phyloP scores from a whole-genome alignment of 2,113 vertebrate species.

The Semnornis frantzii region DNA sequence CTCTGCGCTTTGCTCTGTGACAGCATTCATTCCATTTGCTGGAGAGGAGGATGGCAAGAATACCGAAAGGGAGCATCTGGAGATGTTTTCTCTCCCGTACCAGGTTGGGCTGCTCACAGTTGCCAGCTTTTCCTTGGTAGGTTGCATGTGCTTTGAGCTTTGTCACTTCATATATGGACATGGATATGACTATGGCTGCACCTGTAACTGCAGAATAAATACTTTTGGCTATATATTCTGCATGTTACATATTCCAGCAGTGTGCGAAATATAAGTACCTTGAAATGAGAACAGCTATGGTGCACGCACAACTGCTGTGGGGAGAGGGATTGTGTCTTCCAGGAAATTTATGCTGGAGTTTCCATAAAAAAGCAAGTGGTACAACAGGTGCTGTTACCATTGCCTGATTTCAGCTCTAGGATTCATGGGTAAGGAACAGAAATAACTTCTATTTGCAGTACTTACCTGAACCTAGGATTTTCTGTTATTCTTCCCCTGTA shows the following conservation, averaged over 20 bases:
- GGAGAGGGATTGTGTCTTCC: neutral
- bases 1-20: neutral
- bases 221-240: neutral
- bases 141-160: neutral
- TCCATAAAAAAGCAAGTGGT: neutral
- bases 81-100: neutral
- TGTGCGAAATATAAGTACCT: accelerated
- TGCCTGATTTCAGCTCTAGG: neutral
- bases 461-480: neutral
- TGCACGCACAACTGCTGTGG: neutral
- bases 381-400: neutral
- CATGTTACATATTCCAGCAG: neutral
- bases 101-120: neutral
- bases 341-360: neutral
- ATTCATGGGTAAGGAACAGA: neutral
- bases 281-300: neutral
- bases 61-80: neutral
- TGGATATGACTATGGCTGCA: neutral
- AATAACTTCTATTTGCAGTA: neutral
- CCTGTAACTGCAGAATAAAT: neutral
- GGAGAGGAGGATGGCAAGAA: neutral
- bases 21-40: neutral
- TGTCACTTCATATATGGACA: neutral
- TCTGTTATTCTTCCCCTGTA: neutral
- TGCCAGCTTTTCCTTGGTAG: neutral